These are phyloP conservation scores for Phoebastria nigripes DNA, from an alignment of 2,797 vertebrate species.

Conservation along the genomic window DNA sequence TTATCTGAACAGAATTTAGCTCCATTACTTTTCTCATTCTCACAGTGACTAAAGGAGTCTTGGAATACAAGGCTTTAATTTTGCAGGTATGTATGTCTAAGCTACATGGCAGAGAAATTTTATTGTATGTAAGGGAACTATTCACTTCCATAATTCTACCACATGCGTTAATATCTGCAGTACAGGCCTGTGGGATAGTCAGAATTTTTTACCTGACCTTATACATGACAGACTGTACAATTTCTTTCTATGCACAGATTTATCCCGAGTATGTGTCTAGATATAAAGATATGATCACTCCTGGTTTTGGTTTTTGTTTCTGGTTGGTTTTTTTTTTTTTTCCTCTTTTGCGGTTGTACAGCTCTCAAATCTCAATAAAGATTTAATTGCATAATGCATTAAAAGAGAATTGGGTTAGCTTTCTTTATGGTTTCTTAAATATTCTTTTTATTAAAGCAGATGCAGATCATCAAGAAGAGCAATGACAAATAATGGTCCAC, in stretches of 20 bases:
- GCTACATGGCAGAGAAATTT: background rate
- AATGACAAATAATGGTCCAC: background rate
- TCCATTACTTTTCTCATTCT: background rate
- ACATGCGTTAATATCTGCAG: background rate
- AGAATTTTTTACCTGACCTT: background rate
- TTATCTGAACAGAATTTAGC: background rate
- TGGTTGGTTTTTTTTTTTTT: background rate
- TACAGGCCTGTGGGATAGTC: background rate
- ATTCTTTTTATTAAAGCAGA: conserved; percentile 30
- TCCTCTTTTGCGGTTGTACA: conserved; percentile 26
- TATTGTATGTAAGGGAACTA: background rate
- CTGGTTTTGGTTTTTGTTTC: background rate
- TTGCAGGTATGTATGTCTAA: background rate
- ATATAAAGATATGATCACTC: background rate
- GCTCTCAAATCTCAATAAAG: conserved; percentile 45
- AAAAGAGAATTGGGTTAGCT: conserved; percentile 13
- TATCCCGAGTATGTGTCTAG: background rate
- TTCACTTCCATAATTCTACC: background rate
- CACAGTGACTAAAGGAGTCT: background rate
- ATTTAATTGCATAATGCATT: conserved; percentile 31
- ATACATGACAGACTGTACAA: background rate
- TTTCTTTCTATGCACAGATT: background rate
- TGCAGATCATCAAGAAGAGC: background rate
- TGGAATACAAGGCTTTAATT: background rate
- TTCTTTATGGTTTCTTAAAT: conserved; percentile 26